These are phyloP conservation scores for Betta splendens DNA, from an alignment of 2,797 vertebrate species.

Conservation along the genomic window DNA sequence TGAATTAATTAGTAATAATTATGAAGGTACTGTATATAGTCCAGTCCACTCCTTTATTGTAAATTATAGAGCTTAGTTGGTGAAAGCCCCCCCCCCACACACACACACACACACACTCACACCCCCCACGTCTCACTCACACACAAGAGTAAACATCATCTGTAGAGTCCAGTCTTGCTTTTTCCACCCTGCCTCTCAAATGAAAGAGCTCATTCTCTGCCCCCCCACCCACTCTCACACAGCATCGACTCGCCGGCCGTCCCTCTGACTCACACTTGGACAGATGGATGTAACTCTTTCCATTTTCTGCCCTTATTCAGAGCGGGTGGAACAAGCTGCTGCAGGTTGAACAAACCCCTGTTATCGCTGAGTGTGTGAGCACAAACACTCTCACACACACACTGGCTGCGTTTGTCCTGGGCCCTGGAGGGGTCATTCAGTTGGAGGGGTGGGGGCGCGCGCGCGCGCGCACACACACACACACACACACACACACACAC, in stretches of 20 bases:
- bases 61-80: too few species aligned
- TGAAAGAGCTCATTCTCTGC: slow-evolving; percentile 77
- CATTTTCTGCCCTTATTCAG: slow-evolving; percentile 59
- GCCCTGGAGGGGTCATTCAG: slow-evolving; percentile 17
- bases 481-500: slow-evolving; percentile 25
- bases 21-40: too few species aligned
- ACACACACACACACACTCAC: slow-evolving; percentile 59
- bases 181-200: slow-evolving; percentile 68
- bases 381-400: slow-evolving; percentile 1
- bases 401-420: slow-evolving; percentile 30
- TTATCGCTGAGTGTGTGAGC: neutral
- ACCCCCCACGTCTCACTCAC: slow-evolving; percentile 53
- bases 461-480: slow-evolving; percentile 19
- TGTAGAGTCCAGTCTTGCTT: slow-evolving; percentile 54
- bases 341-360: slow-evolving; percentile 17
- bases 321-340: slow-evolving; percentile 19
- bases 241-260: slow-evolving; percentile 53
- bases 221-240: slow-evolving; percentile 36
- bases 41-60: slow-evolving; percentile 3
- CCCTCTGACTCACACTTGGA: slow-evolving; percentile 68
- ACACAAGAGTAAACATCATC: slow-evolving; percentile 74
- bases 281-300: slow-evolving; percentile 61
- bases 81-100: slow-evolving; percentile 56
- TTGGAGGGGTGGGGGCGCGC: slow-evolving; percentile 2
- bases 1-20: too few species aligned